phyloP scores from a whole-genome alignment of 2,797 vertebrate genomes.

The Thalassophryne amazonica region DNA sequence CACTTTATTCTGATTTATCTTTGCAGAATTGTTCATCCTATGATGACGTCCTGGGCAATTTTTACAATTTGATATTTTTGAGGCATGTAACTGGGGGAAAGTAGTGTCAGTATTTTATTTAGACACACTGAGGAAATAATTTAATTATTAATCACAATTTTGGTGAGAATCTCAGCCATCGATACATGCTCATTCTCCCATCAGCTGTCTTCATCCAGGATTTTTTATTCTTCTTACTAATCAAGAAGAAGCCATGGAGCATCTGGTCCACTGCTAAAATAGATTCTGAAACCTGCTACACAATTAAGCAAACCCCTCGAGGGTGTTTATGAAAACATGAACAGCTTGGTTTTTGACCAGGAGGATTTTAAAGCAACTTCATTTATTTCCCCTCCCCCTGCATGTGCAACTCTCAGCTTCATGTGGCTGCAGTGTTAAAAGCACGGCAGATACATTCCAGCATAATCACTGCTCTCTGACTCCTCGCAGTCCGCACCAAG shows the following conservation, averaged over 20 bases:
- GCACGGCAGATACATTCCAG: conserved; percentile 27
- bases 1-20: neutral
- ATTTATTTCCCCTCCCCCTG: conserved; percentile 10
- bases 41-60: neutral
- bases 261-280: conserved; percentile 46
- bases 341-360: conserved; percentile 25
- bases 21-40: neutral
- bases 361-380: conserved; percentile 34
- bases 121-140: conserved; percentile 42
- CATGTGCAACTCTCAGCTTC: conserved; percentile 5
- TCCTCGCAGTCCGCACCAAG: conserved; percentile 46
- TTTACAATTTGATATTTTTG: conserved; percentile 13
- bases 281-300: conserved; percentile 49
- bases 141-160: conserved; percentile 68
- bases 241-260: conserved; percentile 43
- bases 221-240: conserved; percentile 21
- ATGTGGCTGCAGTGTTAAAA: conserved; percentile 33
- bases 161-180: conserved; percentile 65
- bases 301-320: conserved; percentile 45
- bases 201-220: conserved; percentile 41
- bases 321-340: conserved; percentile 13
- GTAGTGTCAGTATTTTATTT: conserved; percentile 55
- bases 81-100: conserved; percentile 1
- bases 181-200: conserved; percentile 67
- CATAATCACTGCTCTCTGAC: conserved; percentile 38